A percentile compares a stretch with the other conserved stretches of the same genome.
Evolutionary conservation across 2,113 vertebrate species (phyloP).

Genomic region (Hemichromis elongatus): DNA sequence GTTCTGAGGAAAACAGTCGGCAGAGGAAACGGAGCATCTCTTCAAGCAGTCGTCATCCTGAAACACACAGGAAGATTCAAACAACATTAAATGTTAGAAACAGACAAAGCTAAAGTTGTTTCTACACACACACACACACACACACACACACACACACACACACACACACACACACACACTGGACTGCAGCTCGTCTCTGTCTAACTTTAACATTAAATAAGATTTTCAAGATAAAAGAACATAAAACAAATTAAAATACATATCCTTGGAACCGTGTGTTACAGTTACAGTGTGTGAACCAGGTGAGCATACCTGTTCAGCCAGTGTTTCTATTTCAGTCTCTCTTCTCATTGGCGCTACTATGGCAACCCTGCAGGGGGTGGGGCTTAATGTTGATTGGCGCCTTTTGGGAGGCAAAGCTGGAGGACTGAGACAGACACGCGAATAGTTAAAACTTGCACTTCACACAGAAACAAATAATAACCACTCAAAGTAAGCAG

Average conservation of each 20-base stretch:
- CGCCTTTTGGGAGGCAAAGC: conserved; percentile 89
- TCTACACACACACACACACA: neutral
- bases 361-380: conserved; percentile 83
- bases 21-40: conserved; percentile 1
- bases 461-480: neutral
- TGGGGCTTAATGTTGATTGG: conserved; percentile 71
- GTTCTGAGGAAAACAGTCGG: neutral
- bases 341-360: conserved; percentile 84
- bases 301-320: neutral
- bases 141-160: neutral
- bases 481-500: neutral
- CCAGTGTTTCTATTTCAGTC: neutral
- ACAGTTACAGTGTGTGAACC: neutral
- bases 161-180: neutral
- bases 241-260: neutral
- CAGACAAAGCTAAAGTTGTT: neutral
- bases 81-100: neutral
- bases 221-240: neutral
- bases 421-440: conserved; percentile 75
- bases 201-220: neutral
- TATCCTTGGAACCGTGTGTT: neutral
- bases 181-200: neutral
- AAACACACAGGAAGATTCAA: neutral
- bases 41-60: conserved; percentile 25
- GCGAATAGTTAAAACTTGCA: neutral